Percentiles rank a stretch among this genome's conserved stretches.
Evolutionary conservation across 1,140 invertebrate species (phyloP).

Genomic region (Saccostrea glomerata): DNA sequence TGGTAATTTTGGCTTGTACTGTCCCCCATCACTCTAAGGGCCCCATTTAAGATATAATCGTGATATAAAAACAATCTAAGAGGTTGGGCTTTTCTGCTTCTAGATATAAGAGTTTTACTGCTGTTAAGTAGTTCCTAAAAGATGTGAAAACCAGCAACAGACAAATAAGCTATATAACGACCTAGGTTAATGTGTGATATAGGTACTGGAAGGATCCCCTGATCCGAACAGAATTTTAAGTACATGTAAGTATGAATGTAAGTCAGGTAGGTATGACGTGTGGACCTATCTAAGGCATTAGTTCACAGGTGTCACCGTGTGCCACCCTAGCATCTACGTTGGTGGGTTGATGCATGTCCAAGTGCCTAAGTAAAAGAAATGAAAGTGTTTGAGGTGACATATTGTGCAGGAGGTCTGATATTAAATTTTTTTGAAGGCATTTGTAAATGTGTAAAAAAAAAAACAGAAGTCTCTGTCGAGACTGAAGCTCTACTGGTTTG

Average conservation of each 20-base stretch:
- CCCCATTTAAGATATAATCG: constrained; percentile 27
- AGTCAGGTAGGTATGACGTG: background rate
- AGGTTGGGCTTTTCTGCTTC: constrained; percentile 9
- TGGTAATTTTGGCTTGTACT: no score
- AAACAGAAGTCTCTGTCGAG: no score
- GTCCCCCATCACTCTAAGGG: background rate
- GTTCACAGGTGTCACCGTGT: background rate
- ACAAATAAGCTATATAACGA: background rate
- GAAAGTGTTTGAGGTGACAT: background rate
- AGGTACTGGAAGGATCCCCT: background rate
- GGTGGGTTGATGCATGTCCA: background rate
- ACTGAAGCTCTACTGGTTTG: no score
- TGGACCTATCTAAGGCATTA: background rate
- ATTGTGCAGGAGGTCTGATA: background rate
- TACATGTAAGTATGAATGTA: background rate
- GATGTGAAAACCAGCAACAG: background rate
- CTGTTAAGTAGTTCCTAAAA: background rate
- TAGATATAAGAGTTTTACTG: background rate
- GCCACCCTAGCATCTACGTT: background rate
- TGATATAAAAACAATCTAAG: constrained; percentile 6
- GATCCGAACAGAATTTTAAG: background rate
- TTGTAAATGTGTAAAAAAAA: background rate
- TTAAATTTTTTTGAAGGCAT: background rate
- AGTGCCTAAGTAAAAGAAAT: background rate
- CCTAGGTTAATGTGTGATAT: background rate